These are phyloP conservation scores for Sebastes trivittatus DNA, from an alignment of 2,797 vertebrate species.

Conservation along the genomic window DNA sequence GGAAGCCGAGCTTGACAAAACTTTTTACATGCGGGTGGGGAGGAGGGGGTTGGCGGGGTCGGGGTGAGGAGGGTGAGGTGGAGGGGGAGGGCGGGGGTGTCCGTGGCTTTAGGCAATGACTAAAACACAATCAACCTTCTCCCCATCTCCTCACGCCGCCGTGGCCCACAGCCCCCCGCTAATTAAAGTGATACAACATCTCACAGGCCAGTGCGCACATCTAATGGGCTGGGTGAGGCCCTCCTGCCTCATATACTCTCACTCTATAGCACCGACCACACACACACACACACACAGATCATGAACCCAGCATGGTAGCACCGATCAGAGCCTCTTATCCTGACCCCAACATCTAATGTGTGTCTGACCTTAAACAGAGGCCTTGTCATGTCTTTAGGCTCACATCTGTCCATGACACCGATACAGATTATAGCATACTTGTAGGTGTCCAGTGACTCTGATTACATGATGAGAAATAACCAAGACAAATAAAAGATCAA, in stretches of 20 bases:
- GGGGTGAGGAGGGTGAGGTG: background rate
- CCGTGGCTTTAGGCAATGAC: conserved; percentile 67
- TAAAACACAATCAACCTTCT: conserved; percentile 74
- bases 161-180: conserved; percentile 70
- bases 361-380: conserved; percentile 8
- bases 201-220: conserved; percentile 80
- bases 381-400: background rate
- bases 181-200: conserved; percentile 86
- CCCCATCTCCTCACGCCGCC: conserved; percentile 50
- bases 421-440: background rate
- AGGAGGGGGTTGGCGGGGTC: background rate
- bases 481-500: background rate
- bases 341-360: conserved; percentile 13
- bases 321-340: conserved; percentile 22
- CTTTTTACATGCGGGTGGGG: conserved; percentile 33
- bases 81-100: background rate
- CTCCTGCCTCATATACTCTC: conserved; percentile 51
- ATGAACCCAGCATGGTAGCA: conserved; percentile 31
- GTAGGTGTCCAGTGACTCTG: background rate
- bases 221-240: conserved; percentile 73
- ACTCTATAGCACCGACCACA: conserved; percentile 9
- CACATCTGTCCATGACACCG: background rate
- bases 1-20: conserved; percentile 56
- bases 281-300: conserved; percentile 39
- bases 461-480: background rate